Evolutionary conservation across 2,888 invertebrate species (phyloP), one percentile per base, ranked within the genome.

Genomic region (Drosophila prolongata): DNA sequence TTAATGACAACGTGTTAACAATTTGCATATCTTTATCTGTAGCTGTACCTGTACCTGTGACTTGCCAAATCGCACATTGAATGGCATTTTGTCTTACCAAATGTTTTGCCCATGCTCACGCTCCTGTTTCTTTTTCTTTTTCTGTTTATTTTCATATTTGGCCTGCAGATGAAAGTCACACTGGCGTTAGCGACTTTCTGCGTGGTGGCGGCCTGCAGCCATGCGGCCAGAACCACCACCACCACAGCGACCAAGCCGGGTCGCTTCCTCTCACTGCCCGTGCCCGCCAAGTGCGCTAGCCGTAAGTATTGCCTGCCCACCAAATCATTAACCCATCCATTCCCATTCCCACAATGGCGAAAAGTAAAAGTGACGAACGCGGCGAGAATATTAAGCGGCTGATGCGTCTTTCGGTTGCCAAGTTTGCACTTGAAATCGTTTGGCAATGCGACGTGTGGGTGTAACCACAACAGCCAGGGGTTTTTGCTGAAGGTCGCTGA

Each of bases 201-300:
- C 83, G 89, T 92, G 89, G 92, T 95, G 90, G 94, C 94, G 80
- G 93, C 95, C 79, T 92, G 95, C 83, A 94, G 94, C 82, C 93
- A 93, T 78, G 93, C 94, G 92, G 93, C 93, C 74, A 95, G 95
- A 76, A 95, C 95, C 76, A 93, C 93, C 80, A 94, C 71, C 11
- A 71, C 94, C 68, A 91, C 94, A 87, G 94, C 91, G 74, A 95
- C 95, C 89, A 95, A 96, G 91, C 96, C 97, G 13, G 97, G 97
- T 90, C 94, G 97, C 88, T 97, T 97, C 93, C 94, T 97, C 77
- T 95, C 97, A 54, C 94, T 97, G 80, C 97, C 97, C 49, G 94
- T 94, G 74, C 94, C 97, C 72, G 94, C 95, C 91, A 97, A 97
- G 93, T 97, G 97, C 92, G 94, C 96, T 75, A 95, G 94, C 93